A percentile compares a stretch with the other conserved stretches of the same genome.
Evolutionary conservation across 2,113 vertebrate species (phyloP).

Genomic region (Passer domesticus): DNA sequence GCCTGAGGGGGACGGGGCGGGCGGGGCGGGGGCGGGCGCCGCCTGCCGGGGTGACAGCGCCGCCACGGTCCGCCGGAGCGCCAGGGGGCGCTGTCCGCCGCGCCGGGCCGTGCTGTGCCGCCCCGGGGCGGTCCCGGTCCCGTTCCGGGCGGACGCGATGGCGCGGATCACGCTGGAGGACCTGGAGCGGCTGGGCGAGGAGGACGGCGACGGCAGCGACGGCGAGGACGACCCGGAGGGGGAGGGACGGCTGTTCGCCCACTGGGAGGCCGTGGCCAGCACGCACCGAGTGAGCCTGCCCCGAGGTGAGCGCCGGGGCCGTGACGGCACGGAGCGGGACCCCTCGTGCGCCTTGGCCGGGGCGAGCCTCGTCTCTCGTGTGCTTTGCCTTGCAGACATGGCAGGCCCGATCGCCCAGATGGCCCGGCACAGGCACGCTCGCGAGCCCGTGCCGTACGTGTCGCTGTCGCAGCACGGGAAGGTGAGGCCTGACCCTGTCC

Average conservation of each 20-base stretch:
- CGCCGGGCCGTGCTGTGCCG: accelerated
- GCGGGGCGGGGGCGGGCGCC: background rate
- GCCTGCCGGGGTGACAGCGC: background rate
- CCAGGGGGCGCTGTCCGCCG: background rate
- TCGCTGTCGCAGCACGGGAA: constrained; percentile 73
- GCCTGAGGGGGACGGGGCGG: background rate
- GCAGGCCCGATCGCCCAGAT: constrained; percentile 82
- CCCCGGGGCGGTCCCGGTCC: constrained; percentile 1
- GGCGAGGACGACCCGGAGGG: constrained; percentile 41
- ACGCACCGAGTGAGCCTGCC: constrained; percentile 83
- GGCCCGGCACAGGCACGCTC: constrained; percentile 74
- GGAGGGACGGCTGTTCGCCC: constrained; percentile 67
- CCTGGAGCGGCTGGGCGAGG: constrained; percentile 77
- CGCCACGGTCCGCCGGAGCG: background rate
- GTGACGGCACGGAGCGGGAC: background rate
- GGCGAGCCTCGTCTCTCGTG: background rate
- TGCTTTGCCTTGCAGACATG: constrained; percentile 78
- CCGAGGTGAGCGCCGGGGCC: constrained; percentile 64
- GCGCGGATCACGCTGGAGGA: constrained; percentile 84
- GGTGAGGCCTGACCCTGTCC: constrained; percentile 61
- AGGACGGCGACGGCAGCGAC: constrained; percentile 50
- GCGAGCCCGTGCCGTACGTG: constrained; percentile 73
- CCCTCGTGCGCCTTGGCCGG: background rate
- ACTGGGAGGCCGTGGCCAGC: constrained; percentile 82
- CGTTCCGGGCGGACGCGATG: constrained; percentile 53